phyloP scores from a whole-genome alignment of 2,888 invertebrate species.

The Acanthacorydalis orientalis region DNA sequence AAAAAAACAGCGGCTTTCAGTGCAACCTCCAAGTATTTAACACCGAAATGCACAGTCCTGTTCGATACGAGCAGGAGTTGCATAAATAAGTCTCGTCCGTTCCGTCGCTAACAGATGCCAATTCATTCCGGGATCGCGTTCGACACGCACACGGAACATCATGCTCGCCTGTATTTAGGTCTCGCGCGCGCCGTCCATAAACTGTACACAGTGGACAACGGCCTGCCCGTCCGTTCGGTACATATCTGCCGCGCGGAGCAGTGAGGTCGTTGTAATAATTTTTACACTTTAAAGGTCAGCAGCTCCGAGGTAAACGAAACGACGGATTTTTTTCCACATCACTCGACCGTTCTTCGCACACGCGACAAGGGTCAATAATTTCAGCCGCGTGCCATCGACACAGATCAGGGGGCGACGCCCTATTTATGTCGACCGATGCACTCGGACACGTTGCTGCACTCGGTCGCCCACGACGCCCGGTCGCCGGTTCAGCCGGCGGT shows the following conservation, averaged over 20 bases:
- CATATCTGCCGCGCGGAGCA: neutral
- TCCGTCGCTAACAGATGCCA: neutral
- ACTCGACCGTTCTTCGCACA: neutral
- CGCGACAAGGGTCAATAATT: conserved; percentile 8
- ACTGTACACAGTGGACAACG: neutral
- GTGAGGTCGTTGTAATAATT: conserved; percentile 12
- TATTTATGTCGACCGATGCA: too few relatives aligned
- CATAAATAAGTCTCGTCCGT: neutral
- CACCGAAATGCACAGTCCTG: too few relatives aligned
- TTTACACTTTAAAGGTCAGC: conserved; percentile 25
- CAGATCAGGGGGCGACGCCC: too few relatives aligned
- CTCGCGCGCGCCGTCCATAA: neutral
- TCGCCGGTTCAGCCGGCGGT: too few relatives aligned
- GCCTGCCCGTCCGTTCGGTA: neutral
- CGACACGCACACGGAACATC: neutral
- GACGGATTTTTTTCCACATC: too few relatives aligned
- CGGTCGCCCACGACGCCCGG: too few relatives aligned
- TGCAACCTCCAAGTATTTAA: too few relatives aligned
- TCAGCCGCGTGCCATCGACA: too few relatives aligned
- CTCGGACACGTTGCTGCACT: too few relatives aligned
- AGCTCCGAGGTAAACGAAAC: conserved; percentile 21
- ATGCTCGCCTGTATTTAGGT: neutral
- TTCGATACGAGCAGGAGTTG: too few relatives aligned
- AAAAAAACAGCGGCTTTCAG: too few relatives aligned
- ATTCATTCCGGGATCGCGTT: neutral